phyloP scores from a whole-genome alignment of 35 echinoderm and acorn worm species.

The Holothuria glaberrima region DNA sequence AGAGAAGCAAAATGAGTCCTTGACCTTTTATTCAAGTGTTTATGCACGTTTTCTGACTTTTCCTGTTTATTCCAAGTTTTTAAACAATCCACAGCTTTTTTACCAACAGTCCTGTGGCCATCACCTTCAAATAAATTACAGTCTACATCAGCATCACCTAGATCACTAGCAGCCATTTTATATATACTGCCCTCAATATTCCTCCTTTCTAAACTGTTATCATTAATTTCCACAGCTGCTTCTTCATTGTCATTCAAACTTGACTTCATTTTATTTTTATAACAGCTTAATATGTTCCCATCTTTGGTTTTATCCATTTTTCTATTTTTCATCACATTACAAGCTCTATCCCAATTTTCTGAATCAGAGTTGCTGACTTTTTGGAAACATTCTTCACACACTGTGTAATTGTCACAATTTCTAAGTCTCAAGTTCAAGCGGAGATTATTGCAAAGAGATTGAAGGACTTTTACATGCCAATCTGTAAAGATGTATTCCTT shows the following conservation, averaged over 20 bases:
- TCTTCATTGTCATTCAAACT: background rate
- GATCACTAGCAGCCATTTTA: background rate
- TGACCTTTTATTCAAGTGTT: background rate
- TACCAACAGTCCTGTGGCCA: background rate
- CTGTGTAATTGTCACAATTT: background rate
- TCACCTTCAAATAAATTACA: background rate
- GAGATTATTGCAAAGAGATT: slow-evolving; percentile 31
- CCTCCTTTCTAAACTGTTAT: background rate
- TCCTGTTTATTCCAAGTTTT: background rate
- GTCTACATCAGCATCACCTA: background rate
- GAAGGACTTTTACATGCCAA: slow-evolving; percentile 39
- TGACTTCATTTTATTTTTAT: background rate
- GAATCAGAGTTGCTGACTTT: background rate
- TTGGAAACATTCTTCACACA: slow-evolving; percentile 11
- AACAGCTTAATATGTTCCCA: background rate
- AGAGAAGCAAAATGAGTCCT: slow-evolving; percentile 9
- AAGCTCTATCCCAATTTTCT: background rate
- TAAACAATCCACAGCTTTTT: background rate
- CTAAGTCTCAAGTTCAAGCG: slow-evolving; percentile 28
- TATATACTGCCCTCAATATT: background rate
- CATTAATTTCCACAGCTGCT: no score
- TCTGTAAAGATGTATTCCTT: slow-evolving; percentile 52
- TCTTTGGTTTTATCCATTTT: background rate
- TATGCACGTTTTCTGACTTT: background rate
- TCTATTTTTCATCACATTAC: background rate